These are phyloP conservation scores for Mohoua ochrocephala DNA, from an alignment of 2,113 vertebrate species.

Conservation along the genomic window DNA sequence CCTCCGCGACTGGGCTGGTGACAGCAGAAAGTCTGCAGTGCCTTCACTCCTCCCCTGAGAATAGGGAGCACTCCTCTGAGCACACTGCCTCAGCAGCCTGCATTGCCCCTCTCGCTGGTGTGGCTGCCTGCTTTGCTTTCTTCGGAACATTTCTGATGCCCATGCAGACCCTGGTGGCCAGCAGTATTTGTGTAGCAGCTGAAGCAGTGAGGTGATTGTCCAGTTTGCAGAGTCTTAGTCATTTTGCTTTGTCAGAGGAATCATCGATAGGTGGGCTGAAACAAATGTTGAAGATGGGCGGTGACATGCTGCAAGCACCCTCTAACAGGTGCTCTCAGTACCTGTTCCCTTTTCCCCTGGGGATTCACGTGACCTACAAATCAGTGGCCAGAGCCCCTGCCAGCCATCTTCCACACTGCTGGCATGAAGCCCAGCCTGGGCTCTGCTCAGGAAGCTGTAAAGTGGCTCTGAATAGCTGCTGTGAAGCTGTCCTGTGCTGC, in stretches of 20 bases:
- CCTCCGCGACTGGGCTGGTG: neutral
- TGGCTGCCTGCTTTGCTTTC: neutral
- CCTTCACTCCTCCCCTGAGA: neutral
- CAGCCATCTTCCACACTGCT: neutral
- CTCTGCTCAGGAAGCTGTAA: constrained; percentile 36
- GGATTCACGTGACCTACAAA: neutral
- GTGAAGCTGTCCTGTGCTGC: neutral
- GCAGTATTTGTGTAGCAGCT: neutral
- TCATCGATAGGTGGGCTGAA: neutral
- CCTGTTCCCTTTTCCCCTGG: neutral
- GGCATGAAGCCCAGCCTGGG: neutral
- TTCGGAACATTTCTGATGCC: neutral
- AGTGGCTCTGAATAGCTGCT: constrained; percentile 42
- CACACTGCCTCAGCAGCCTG: neutral
- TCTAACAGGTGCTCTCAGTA: neutral
- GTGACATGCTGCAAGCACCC: neutral
- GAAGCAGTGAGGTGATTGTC: neutral
- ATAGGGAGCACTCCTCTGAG: rapidly evolving
- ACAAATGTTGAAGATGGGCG: neutral
- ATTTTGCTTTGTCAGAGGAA: neutral
- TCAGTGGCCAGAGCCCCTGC: neutral
- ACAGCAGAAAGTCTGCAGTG: neutral
- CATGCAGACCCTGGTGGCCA: neutral
- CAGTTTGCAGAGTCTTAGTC: neutral
- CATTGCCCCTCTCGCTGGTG: rapidly evolving